Evolutionary conservation across 2,797 vertebrate genomes (phyloP).

Genomic region (Spondyliosoma cantharus): DNA sequence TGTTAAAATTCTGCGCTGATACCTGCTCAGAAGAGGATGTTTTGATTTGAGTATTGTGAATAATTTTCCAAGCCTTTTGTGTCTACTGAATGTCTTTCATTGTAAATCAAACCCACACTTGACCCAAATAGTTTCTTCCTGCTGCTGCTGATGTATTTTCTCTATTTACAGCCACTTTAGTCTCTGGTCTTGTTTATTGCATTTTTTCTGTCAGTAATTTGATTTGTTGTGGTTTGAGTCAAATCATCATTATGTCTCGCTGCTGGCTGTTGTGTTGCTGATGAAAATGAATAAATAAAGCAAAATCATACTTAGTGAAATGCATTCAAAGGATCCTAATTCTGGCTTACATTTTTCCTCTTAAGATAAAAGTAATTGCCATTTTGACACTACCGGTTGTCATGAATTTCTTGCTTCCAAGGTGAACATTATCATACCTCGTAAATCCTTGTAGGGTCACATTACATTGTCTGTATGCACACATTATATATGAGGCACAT

Average conservation of each 20-base stretch:
- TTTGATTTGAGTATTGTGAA: background rate
- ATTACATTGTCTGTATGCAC: slow-evolving; percentile 4
- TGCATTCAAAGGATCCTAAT: background rate
- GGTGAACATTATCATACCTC: background rate
- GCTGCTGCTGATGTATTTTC: background rate
- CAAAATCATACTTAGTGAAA: background rate
- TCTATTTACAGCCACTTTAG: background rate
- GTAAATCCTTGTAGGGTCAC: background rate
- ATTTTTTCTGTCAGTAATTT: background rate
- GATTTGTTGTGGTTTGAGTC: slow-evolving; percentile 17
- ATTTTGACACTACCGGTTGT: background rate
- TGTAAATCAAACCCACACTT: background rate
- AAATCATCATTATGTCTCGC: background rate
- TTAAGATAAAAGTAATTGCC: background rate
- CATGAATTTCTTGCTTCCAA: background rate
- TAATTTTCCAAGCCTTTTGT: background rate
- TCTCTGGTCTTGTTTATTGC: background rate
- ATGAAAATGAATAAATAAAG: slow-evolving; percentile 3
- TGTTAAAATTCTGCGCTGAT: slow-evolving; percentile 6
- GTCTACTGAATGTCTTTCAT: background rate
- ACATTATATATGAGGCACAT: background rate
- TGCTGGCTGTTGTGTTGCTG: background rate
- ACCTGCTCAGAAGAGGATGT: background rate
- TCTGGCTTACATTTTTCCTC: background rate
- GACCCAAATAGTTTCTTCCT: background rate